Evolutionary conservation across 2,113 vertebrate species (phyloP).

Genomic region (Cynoglossus semilaevis): DNA sequence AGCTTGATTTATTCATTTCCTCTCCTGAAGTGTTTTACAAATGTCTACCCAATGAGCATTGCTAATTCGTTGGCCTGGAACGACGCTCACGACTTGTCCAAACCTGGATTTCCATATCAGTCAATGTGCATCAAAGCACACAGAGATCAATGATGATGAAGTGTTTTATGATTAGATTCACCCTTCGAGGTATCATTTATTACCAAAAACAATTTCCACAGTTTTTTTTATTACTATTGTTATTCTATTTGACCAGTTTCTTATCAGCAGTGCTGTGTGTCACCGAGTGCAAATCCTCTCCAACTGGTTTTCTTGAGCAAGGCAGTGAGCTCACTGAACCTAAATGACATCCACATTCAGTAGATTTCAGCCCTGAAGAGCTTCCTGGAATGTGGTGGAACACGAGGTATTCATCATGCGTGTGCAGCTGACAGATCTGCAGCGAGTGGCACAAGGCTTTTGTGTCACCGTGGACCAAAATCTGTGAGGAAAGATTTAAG

Average conservation of each 20-base stretch:
- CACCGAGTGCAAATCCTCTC: slow-evolving; percentile 3
- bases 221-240: slow-evolving; percentile 48
- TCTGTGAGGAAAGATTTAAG: no score
- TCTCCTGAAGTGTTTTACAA: slow-evolving; percentile 11
- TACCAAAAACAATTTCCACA: slow-evolving; percentile 5
- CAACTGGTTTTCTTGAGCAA: not conserved
- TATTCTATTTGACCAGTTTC: slow-evolving; percentile 8
- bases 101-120: slow-evolving; percentile 31
- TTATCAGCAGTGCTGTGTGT: slow-evolving; percentile 12
- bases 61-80: slow-evolving; percentile 51
- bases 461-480: no score
- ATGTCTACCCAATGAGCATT: slow-evolving; percentile 13
- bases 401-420: no score
- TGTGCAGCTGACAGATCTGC: no score
- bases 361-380: no score
- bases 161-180: slow-evolving; percentile 23
- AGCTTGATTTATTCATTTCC: slow-evolving; percentile 5
- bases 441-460: no score
- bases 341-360: no score
- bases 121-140: slow-evolving; percentile 5
- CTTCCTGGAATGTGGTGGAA: no score
- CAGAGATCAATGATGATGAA: slow-evolving; percentile 29
- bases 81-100: slow-evolving; percentile 20
- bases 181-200: slow-evolving; percentile 34
- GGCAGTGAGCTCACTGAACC: no score